phyloP scores from a whole-genome alignment of 1,140 invertebrate species.

The Whitmania pigra region DNA sequence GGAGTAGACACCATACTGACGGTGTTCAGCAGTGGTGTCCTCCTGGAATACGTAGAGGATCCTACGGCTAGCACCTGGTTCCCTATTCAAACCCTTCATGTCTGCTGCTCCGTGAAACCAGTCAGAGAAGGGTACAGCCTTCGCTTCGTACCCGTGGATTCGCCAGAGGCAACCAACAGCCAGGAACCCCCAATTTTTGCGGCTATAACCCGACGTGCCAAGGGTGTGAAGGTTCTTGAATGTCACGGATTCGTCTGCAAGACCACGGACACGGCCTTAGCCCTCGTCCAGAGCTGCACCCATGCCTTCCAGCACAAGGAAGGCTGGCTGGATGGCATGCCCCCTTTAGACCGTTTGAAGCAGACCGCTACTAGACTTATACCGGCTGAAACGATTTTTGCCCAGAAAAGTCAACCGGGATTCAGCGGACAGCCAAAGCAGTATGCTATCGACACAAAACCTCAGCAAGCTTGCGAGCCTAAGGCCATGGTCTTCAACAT shows the following conservation, averaged over 20 bases:
- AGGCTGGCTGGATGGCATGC: constrained; percentile 15
- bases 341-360: neutral
- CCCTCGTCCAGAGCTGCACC: constrained; percentile 35
- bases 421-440: neutral
- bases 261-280: constrained; percentile 33
- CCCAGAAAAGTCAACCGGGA: too few species aligned
- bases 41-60: constrained; percentile 89
- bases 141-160: constrained; percentile 86
- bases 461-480: neutral
- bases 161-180: constrained; percentile 48
- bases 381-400: neutral
- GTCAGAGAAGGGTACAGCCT: constrained; percentile 40
- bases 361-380: neutral
- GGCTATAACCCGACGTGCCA: constrained; percentile 80
- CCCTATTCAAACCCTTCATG: constrained; percentile 87
- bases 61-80: constrained; percentile 91
- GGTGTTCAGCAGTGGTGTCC: constrained; percentile 88
- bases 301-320: constrained; percentile 29
- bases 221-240: constrained; percentile 93
- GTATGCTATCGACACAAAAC: neutral
- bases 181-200: constrained; percentile 84
- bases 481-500: too few species aligned
- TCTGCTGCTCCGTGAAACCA: constrained; percentile 77
- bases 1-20: constrained; percentile 54
- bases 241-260: constrained; percentile 98